Conservation (phyloP, 2,888 invertebrate species). For the Brachypalpus laphriformis region DNA sequence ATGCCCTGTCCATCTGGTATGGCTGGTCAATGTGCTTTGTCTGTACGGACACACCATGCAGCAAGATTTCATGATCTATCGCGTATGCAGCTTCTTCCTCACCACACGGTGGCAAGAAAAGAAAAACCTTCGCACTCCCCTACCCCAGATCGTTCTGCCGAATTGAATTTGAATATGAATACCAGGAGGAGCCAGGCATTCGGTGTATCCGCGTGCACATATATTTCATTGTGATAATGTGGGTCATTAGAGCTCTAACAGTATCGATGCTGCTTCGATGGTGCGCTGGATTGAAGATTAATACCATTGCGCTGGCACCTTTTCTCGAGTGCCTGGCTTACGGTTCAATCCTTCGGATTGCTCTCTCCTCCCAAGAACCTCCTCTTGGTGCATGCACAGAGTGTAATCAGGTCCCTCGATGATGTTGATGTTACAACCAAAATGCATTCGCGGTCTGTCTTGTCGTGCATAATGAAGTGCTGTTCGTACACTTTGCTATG, state of each 20-base stretch:
- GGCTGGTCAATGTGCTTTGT: constrained; percentile 59
- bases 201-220: constrained; percentile 14
- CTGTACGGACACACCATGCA: constrained; percentile 8
- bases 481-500: constrained; percentile 19
- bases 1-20: constrained; percentile 40
- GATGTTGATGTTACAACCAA: constrained; percentile 71
- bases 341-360: constrained; percentile 39
- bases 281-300: constrained; percentile 51
- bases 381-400: constrained; percentile 29
- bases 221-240: constrained; percentile 72
- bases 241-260: constrained; percentile 74
- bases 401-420: constrained; percentile 64
- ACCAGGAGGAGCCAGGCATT: constrained; percentile 58
- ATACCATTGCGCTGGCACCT: constrained; percentile 58
- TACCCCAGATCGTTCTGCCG: constrained; percentile 35
- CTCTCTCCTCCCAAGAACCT: not conserved
- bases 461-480: constrained; percentile 71
- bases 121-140: constrained; percentile 35
- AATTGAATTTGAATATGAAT: constrained; percentile 72
- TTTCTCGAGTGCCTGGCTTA: constrained; percentile 53
- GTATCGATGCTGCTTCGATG: constrained; percentile 61
- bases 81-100: constrained; percentile 26
- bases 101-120: constrained; percentile 51
- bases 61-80: constrained; percentile 4
- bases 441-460: constrained; percentile 70